Base-by-base conservation (phyloP, 2,888 invertebrate genomes). In the Cheilosia pagana region DNA sequence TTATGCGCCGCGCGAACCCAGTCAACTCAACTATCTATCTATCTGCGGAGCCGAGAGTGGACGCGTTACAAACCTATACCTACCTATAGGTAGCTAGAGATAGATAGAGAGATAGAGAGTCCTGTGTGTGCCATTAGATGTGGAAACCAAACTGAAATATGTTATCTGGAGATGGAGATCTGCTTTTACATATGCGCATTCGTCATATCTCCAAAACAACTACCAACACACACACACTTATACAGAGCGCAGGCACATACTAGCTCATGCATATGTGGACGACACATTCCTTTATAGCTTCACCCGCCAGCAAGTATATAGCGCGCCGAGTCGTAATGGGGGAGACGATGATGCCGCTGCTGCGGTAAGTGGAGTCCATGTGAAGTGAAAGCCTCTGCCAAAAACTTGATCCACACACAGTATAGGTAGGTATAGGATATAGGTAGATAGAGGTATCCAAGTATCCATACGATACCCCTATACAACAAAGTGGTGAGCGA, bases 171-270 rank as follows among this genome's bases (percentile, higher is more conserved):
- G 85, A 85, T 76, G 71, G 81, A 67, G 85, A 85, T 85, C 85
- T 81, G 62, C 76, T 70, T 76, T 81, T 85, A 85, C 85, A 85
- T 85, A 85, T 85, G 85, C 85, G 85, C 85, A 85, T 85, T 85
- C 85, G 85, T 85, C 85, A 85, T 71, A 76, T 81, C 85, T 71
- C 71, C 48, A 60, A 75, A 75, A 70, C 71, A 71, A 62, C 77
- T 67, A 23, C 57, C 63, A 16, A 65, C 65, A 45, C 71, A 65
- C 48, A 62, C 5, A 16, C 25, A 31, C 52, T 28, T 2, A 28
- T 8, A 8, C 10, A 35, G 8, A 28, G 28, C 8, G 35, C 10
- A 45, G 45, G 41, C 43, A 41, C 21, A 39, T 57, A 60, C 55
- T 31, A 16, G 43, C 48, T 19, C 48, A 28, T 81, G 57, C 81